phyloP scores from a whole-genome alignment of 2,797 vertebrate species.

The Hypotaenidia okinawae region DNA sequence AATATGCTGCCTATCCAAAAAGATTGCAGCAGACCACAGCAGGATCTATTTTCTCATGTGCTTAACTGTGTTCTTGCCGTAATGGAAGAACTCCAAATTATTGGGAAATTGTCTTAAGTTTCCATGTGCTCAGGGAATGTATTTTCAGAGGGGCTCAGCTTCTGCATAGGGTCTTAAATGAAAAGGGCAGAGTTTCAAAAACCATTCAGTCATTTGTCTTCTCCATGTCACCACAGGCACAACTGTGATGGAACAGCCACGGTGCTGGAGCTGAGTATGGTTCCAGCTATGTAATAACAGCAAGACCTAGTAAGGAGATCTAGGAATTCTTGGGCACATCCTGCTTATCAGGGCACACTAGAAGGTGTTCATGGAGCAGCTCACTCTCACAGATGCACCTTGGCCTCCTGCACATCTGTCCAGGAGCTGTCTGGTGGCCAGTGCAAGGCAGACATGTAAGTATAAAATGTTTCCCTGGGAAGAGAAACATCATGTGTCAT shows the following conservation, averaged over 20 bases:
- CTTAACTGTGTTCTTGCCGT: not conserved
- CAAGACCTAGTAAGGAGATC: not conserved
- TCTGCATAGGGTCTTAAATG: not conserved
- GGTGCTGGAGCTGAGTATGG: not conserved
- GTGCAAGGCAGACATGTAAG: accelerated
- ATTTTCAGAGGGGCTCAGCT: not conserved
- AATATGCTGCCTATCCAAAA: not conserved
- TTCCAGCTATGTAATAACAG: not conserved
- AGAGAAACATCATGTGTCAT: accelerated
- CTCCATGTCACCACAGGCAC: accelerated
- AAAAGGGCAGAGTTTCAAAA: not conserved
- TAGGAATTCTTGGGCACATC: not conserved
- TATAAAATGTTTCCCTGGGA: not conserved
- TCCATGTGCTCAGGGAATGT: not conserved
- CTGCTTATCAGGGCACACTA: not conserved
- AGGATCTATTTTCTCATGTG: not conserved
- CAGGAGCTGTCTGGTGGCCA: not conserved
- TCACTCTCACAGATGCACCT: accelerated
- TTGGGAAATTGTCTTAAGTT: not conserved
- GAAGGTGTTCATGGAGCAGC: not conserved
- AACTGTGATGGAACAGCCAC: not conserved
- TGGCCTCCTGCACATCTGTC: too few relatives aligned
- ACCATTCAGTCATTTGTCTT: not conserved
- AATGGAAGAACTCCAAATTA: not conserved
- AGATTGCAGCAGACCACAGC: not conserved